These are phyloP conservation scores for Fragariocoptes setiger DNA, from an alignment of 1,140 invertebrate species.

Conservation along the genomic window DNA sequence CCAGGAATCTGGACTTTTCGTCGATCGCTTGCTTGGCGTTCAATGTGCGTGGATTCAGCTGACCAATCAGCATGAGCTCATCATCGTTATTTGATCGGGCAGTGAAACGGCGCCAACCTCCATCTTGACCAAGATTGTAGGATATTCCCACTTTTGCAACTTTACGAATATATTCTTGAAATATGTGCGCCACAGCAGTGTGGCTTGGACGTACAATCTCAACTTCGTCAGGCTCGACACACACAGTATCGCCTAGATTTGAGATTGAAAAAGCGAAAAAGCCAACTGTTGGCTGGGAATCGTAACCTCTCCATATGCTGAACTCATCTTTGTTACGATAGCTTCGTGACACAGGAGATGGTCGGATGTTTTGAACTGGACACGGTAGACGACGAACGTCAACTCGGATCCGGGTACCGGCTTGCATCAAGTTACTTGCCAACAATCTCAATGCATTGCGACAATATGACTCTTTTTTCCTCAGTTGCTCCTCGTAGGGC, in stretches of 20 bases:
- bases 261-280: conserved; percentile 16
- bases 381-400: conserved; percentile 8
- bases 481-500: conserved; percentile 4
- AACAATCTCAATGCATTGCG: conserved; percentile 3
- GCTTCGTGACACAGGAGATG: conserved; percentile 14
- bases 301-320: conserved; percentile 16
- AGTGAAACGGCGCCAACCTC: conserved; percentile 57
- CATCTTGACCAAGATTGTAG: conserved; percentile 18
- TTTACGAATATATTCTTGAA: conserved; percentile 10
- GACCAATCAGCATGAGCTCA: conserved; percentile 49
- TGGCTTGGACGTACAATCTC: conserved; percentile 16
- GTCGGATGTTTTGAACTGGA: conserved; percentile 7
- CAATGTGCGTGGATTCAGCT: conserved; percentile 26
- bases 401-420: conserved; percentile 3
- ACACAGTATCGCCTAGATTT: conserved; percentile 12
- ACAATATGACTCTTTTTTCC: conserved; percentile 6
- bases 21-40: conserved; percentile 25
- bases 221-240: conserved; percentile 15
- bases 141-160: conserved; percentile 6
- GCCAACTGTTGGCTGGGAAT: conserved; percentile 20
- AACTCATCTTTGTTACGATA: conserved; percentile 23
- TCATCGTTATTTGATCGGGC: conserved; percentile 29
- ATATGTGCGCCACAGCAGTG: conserved; percentile 15
- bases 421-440: conserved; percentile 3
- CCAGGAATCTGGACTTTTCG: conserved; percentile 29